phyloP scores from a whole-genome alignment of 2,888 invertebrate genomes.

The Atrina japonica region DNA sequence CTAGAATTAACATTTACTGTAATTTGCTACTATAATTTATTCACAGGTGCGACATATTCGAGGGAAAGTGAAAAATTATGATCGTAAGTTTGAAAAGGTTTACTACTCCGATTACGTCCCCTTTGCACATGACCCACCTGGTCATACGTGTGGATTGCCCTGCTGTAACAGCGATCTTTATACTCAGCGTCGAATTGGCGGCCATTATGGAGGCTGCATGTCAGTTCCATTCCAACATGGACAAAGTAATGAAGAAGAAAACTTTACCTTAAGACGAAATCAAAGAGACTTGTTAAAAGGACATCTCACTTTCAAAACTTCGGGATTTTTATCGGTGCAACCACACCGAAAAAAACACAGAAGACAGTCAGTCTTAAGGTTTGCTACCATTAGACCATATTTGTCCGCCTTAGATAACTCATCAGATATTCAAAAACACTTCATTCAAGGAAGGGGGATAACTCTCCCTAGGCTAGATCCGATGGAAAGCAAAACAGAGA shows the following conservation, averaged over 20 bases:
- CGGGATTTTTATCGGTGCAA: slow-evolving; percentile 63
- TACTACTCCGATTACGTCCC: slow-evolving; percentile 59
- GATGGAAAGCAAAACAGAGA: slow-evolving; percentile 1
- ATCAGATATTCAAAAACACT: slow-evolving; percentile 34
- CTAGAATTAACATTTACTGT: too few species aligned
- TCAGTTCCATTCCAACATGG: slow-evolving; percentile 52
- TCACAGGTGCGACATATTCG: too few species aligned
- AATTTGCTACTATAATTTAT: too few species aligned
- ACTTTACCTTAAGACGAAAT: slow-evolving; percentile 63
- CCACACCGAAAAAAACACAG: slow-evolving; percentile 48
- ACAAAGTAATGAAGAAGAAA: slow-evolving; percentile 50
- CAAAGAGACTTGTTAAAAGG: slow-evolving; percentile 41
- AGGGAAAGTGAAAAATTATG: too few species aligned
- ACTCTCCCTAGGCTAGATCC: slow-evolving; percentile 47
- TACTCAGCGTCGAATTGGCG: slow-evolving; percentile 46
- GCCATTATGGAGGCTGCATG: slow-evolving; percentile 58
- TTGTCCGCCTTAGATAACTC: slow-evolving; percentile 9
- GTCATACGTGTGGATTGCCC: slow-evolving; percentile 74
- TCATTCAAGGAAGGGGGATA: slow-evolving; percentile 58
- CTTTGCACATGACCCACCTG: slow-evolving; percentile 73
- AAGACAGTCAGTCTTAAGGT: slow-evolving; percentile 29
- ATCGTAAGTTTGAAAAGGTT: slow-evolving; percentile 22
- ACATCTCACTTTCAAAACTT: slow-evolving; percentile 52
- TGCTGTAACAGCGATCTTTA: slow-evolving; percentile 70
- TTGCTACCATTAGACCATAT: neutral